A percentile compares a stretch with the other conserved stretches of the same genome.
These are phyloP conservation scores for Pandion haliaetus DNA, from an alignment of 2,113 vertebrate genomes.

Conservation along the genomic window DNA sequence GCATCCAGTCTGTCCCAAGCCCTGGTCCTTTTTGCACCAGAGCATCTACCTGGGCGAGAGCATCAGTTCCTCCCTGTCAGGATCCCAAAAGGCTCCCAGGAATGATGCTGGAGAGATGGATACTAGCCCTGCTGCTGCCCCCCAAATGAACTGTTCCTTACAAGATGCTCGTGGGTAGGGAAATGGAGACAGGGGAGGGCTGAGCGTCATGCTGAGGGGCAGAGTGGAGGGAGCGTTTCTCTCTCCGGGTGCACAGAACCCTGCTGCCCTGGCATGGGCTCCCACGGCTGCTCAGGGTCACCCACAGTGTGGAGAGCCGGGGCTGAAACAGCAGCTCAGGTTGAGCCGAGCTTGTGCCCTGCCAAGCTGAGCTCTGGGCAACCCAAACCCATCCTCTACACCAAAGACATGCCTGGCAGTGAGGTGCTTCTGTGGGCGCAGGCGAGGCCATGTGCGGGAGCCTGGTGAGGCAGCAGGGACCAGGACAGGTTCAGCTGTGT, in stretches of 20 bases:
- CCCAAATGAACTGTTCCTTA: neutral
- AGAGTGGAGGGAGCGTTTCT: neutral
- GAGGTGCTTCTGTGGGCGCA: rapidly evolving
- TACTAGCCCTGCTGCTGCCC: neutral
- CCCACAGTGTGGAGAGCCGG: neutral
- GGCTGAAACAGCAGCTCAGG: neutral
- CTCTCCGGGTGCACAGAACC: neutral
- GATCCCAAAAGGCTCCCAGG: neutral
- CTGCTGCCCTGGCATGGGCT: rapidly evolving
- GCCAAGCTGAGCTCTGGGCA: neutral
- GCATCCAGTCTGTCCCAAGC: neutral
- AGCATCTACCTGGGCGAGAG: neutral
- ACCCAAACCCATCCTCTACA: neutral
- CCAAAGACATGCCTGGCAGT: rapidly evolving
- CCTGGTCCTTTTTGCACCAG: neutral
- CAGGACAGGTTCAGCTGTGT: rapidly evolving
- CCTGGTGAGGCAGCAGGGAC: rapidly evolving
- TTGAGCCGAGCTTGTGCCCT: neutral
- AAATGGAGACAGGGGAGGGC: neutral
- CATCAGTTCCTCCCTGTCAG: neutral
- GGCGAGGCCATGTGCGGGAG: neutral
- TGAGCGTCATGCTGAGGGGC: neutral
- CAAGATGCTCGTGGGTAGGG: neutral
- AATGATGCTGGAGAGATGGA: neutral
- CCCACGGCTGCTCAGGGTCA: neutral